Evolutionary conservation across 2,888 invertebrate species (phyloP).

Genomic region (Tryphoninae sp.): DNA sequence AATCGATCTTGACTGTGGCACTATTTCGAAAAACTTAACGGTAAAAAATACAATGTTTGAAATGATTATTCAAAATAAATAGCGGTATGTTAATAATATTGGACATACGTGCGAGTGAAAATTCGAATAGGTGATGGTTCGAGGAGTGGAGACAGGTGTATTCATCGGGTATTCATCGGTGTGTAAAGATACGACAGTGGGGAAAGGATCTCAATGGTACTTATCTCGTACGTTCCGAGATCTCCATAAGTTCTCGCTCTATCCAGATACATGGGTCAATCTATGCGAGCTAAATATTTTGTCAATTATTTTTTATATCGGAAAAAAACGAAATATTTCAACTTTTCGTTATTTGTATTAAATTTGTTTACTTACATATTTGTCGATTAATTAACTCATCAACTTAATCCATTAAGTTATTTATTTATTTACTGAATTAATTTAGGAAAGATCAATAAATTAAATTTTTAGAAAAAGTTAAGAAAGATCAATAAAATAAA

Average conservation of each 20-base stretch:
- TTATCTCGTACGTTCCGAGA: not conserved
- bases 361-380: too few relatives aligned
- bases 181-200: not conserved
- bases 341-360: too few relatives aligned
- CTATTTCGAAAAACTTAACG: not conserved
- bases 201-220: conserved; percentile 29
- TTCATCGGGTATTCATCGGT: conserved; percentile 42
- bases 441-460: too few relatives aligned
- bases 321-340: too few relatives aligned
- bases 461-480: too few relatives aligned
- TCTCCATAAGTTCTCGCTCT: not conserved
- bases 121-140: conserved; percentile 40
- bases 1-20: not conserved
- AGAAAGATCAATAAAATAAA: too few relatives aligned
- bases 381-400: too few relatives aligned
- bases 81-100: conserved; percentile 16
- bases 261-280: not conserved
- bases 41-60: conserved; percentile 1
- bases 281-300: not conserved
- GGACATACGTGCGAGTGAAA: not conserved
- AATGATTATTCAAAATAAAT: not conserved
- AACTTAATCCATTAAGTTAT: too few relatives aligned
- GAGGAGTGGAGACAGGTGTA: conserved; percentile 49
- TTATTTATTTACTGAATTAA: too few relatives aligned
- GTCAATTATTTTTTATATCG: too few relatives aligned